Evolutionary conservation across 2,888 invertebrate species (phyloP), one percentile per base, ranked within the genome.

Genomic region (Drosophila limbata): DNA sequence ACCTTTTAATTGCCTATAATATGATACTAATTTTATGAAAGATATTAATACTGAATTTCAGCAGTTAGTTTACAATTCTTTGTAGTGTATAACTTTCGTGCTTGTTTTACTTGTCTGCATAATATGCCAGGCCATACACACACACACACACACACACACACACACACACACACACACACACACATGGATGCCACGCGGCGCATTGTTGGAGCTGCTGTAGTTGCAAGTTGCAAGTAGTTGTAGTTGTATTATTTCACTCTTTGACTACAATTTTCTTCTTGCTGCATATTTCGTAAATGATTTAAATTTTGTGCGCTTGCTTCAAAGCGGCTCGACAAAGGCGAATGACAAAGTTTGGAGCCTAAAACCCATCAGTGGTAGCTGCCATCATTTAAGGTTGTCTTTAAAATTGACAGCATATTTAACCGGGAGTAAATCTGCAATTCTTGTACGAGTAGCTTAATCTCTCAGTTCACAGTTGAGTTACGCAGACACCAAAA

Each of bases 221-320:
- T 56, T 67, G 28, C 47, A 50, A 39, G 72, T 72, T 45, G 45
- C 42, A 28, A 28, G 60, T 19, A 19, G 25, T 52, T 69, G 65
- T 50, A 31, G 62, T 69, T 72, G 80, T 77, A 69, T 74, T 80
- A 69, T 75, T 84, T 81, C 64, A 69, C 84, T 78, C 73, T 81
- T 87, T 84, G 82, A 79, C 85, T 79, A 73, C 57, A 65, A 79
- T 66, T 84, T 78, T 74, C 66, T 48, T 61, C 67, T 51, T 68
- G 69, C 65, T 64, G 79, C 73, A 87, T 82, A 77, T 77, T 83
- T 84, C 56, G 71, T 77, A 84, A 88, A 88, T 85, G 71, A 82
- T 82, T 79, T 66, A 84, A 79, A 83, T 82, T 74, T 81, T 48
- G 35, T 55, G 44, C 70, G 65, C 57, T 64, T 37, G 48, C 35